Evolutionary conservation across 1,140 invertebrate genomes (phyloP).

Genomic region (Drosophila erecta): DNA sequence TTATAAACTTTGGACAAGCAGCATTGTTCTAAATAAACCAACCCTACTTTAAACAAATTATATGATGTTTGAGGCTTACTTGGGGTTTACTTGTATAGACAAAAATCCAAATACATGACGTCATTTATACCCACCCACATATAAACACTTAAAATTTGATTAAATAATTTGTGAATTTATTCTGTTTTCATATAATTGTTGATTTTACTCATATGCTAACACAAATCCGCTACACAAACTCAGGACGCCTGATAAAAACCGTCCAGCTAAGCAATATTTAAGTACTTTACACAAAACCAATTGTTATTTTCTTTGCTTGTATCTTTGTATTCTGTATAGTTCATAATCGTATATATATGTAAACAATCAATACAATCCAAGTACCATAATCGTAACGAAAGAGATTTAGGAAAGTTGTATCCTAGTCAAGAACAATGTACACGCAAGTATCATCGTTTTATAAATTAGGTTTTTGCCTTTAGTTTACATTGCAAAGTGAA

Average conservation of each 20-base stretch:
- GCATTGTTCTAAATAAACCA: neutral
- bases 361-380: constrained; percentile 64
- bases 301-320: constrained; percentile 16
- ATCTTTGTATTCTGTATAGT: constrained; percentile 13
- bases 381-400: constrained; percentile 36
- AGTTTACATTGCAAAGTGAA: constrained; percentile 38
- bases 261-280: constrained; percentile 65
- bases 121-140: neutral
- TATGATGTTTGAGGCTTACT: neutral
- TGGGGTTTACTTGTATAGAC: neutral
- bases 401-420: constrained; percentile 38
- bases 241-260: constrained; percentile 20
- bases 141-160: constrained; percentile 14
- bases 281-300: constrained; percentile 65
- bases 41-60: constrained; percentile 13
- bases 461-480: constrained; percentile 31
- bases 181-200: constrained; percentile 48
- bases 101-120: neutral
- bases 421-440: constrained; percentile 55
- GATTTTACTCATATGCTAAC: constrained; percentile 64
- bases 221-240: constrained; percentile 73
- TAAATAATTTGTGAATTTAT: constrained; percentile 75
- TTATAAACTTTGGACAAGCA: neutral
- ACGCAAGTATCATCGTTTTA: constrained; percentile 47
- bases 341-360: constrained; percentile 42